Base-by-base conservation (phyloP, 2,113 vertebrate species). In the Chloebia gouldiae region DNA sequence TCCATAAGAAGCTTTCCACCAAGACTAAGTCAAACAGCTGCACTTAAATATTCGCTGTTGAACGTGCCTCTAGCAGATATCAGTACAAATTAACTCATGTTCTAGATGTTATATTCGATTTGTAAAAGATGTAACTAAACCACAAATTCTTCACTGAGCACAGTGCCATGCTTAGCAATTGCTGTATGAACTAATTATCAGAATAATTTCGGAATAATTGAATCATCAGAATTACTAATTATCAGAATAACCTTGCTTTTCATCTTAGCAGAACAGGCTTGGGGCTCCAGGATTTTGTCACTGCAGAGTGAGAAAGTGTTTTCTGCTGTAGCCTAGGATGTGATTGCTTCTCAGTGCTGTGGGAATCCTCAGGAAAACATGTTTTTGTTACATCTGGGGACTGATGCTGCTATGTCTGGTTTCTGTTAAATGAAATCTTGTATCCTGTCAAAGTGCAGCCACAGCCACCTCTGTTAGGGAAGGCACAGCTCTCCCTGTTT, bases 311-410 rank as follows among this genome's bases (percentile, higher is more conserved):
- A 86, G 51, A 87, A 94, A 54, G 24, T 28, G 22, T 80, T 53
- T 70, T 61, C 63, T 78, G 49, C 31, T 28, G 30, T 73, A 77
- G 30, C 44, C 3, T 0, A 6, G 50, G 75, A 88, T 7, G 4
- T n/a, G 47, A 66, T 37, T 66, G 28, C 68, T 65, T 45, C n/a
- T 49, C 33, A 69, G 70, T 47, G 70, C 69, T 72, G 47, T 80
- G 76, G 61, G 82, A 96, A 94, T 80, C 81, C 86, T 95, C 73
- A 81, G 37, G 45, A 85, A 91, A 94, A 86, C 37, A 50, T 57
- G 56, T 31, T 83, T 75, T 81, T 79, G 22, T 71, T 81, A 50
- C 42, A 82, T 90, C 77, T 77, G 69, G 69, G 37, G 45, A 30
- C 45, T 49, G 50, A 51, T 60, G 86, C 23, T 94, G 39, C 17